Evolutionary conservation across 2,797 vertebrate species (phyloP).

Genomic region (Malacoctenus gilli): DNA sequence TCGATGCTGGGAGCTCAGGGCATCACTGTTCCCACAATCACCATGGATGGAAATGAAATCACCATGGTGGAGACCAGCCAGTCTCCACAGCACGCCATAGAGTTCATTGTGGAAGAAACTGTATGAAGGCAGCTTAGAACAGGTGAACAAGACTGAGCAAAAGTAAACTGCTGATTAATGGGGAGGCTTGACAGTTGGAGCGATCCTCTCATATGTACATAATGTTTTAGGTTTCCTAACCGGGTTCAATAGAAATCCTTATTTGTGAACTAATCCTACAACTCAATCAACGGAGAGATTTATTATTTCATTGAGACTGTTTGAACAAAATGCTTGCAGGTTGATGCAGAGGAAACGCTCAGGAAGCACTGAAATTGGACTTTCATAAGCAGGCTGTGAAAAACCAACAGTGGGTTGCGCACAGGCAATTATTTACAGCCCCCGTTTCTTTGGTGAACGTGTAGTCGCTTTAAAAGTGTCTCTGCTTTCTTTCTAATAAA

Average conservation of each 20-base stretch:
- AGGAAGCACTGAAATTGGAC: constrained; percentile 18
- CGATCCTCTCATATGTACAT: constrained; percentile 20
- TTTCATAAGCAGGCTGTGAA: constrained; percentile 45
- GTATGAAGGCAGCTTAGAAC: constrained; percentile 48
- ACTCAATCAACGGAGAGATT: no score
- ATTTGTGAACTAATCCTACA: constrained; percentile 20
- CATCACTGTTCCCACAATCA: constrained; percentile 73
- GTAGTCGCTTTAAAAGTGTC: constrained; percentile 49
- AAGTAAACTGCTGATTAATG: no score
- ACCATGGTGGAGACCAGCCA: constrained; percentile 76
- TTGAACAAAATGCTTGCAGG: background rate
- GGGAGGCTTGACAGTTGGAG: constrained; percentile 2
- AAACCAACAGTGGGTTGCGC: constrained; percentile 28
- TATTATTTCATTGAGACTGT: no score
- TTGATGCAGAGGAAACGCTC: constrained; percentile 6
- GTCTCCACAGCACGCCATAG: constrained; percentile 79
- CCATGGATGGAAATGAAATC: constrained; percentile 76
- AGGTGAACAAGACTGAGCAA: background rate
- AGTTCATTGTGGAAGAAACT: constrained; percentile 84
- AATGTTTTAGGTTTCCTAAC: constrained; percentile 32
- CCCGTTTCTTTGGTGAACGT: constrained; percentile 53
- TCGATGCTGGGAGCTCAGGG: constrained; percentile 71
- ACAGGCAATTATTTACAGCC: constrained; percentile 39
- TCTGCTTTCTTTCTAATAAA: constrained; percentile 80
- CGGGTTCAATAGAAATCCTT: constrained; percentile 9